Conservation (phyloP, 2,113 vertebrate genomes). For the Taurulus bubalis region DNA sequence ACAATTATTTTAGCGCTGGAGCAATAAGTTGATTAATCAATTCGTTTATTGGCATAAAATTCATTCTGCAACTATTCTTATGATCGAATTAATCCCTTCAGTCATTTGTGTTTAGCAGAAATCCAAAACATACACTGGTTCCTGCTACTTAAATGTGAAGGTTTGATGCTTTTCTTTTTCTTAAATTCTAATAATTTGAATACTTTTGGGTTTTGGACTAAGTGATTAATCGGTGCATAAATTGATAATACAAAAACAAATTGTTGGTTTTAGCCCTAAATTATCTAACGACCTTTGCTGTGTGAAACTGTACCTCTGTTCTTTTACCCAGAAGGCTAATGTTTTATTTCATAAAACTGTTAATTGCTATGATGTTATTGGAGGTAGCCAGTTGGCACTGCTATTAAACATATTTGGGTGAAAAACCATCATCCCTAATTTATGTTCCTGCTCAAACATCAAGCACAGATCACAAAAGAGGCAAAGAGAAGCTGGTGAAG, state of each 20-base stretch:
- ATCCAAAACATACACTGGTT: background rate
- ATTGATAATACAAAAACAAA: background rate
- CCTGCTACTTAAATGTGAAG: background rate
- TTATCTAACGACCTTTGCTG: background rate
- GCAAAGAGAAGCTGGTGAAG: background rate
- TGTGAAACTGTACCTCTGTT: conserved; percentile 2
- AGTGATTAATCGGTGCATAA: background rate
- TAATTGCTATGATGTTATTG: conserved; percentile 31
- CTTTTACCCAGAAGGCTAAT: background rate
- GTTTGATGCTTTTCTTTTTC: background rate
- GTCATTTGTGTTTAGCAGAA: too few species aligned
- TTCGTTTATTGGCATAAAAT: conserved; percentile 15
- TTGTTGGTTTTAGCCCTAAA: background rate
- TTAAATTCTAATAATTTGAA: background rate
- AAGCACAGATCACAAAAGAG: background rate
- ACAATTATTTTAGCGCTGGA: background rate
- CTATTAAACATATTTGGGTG: conserved; percentile 22
- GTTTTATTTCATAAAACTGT: conserved; percentile 36
- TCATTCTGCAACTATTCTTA: background rate
- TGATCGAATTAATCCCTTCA: background rate
- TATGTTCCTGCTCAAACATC: conserved; percentile 8
- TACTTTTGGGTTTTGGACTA: background rate
- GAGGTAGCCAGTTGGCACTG: conserved; percentile 17
- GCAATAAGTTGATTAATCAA: background rate
- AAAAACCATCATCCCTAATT: conserved; percentile 31